These are phyloP conservation scores for Sminthopsis crassicaudata DNA, from an alignment of 2,113 vertebrate species.

Conservation along the genomic window DNA sequence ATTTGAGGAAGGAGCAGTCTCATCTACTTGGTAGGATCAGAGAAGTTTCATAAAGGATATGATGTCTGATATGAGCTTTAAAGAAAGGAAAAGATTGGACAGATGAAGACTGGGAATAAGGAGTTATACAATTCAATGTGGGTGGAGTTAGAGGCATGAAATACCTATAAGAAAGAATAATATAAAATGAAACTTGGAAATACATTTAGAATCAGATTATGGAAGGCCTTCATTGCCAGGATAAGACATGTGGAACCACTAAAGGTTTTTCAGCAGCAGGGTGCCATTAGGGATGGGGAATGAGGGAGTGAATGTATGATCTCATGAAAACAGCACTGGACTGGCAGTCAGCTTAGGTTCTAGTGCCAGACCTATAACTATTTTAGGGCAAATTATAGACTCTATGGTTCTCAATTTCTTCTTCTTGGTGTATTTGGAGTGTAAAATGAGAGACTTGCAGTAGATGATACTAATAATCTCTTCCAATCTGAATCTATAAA, in stretches of 20 bases:
- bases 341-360: background rate
- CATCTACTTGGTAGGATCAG: background rate
- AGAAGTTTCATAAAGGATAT: background rate
- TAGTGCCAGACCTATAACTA: background rate
- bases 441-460: background rate
- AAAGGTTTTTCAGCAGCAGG: background rate
- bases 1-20: background rate
- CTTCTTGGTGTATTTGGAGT: background rate
- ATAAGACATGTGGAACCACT: background rate
- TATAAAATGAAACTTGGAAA: background rate
- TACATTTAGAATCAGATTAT: background rate
- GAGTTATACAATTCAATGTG: background rate
- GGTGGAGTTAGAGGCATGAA: background rate
- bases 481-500: background rate
- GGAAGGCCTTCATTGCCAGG: background rate
- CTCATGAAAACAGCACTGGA: background rate
- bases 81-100: background rate
- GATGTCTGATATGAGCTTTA: background rate
- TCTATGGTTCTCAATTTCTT: background rate
- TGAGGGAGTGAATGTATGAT: background rate
- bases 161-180: no score
- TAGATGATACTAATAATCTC: background rate
- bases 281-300: background rate
- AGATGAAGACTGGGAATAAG: background rate
- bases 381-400: background rate